These are phyloP conservation scores for Pachyramphus minor DNA, from an alignment of 2,113 vertebrate species.

Conservation along the genomic window DNA sequence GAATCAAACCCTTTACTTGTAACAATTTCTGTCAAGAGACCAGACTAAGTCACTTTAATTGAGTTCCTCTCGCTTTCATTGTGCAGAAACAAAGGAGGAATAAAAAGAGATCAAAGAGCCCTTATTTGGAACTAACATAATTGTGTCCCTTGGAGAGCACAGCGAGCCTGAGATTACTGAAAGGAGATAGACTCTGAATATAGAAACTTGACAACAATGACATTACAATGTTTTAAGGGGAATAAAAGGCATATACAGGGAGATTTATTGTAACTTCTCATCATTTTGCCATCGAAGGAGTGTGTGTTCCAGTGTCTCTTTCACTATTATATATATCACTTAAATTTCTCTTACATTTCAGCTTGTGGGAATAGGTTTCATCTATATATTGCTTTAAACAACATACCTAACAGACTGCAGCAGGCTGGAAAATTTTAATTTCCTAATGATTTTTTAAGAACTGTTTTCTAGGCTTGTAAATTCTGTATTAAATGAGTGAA, in stretches of 20 bases:
- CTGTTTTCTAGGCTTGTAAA: neutral
- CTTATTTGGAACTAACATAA: conserved; percentile 64
- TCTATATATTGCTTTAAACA: neutral
- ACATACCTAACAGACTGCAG: neutral
- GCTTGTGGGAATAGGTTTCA: neutral
- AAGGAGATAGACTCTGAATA: conserved; percentile 42
- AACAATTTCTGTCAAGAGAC: conserved; percentile 58
- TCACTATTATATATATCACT: neutral
- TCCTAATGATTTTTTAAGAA: neutral
- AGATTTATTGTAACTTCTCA: conserved; percentile 29
- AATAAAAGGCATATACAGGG: neutral
- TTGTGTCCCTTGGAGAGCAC: conserved; percentile 49
- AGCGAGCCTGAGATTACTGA: conserved; percentile 32
- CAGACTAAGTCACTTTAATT: conserved; percentile 58
- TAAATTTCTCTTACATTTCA: neutral
- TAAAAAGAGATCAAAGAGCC: conserved; percentile 65
- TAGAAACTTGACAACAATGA: conserved; percentile 42
- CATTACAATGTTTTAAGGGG: conserved; percentile 1
- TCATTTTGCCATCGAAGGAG: neutral
- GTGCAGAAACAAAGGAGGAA: conserved; percentile 59
- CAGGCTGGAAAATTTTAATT: neutral
- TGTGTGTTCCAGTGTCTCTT: neutral
- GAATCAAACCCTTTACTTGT: conserved; percentile 58
- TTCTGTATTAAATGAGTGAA: neutral
- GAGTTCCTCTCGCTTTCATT: conserved; percentile 54